phyloP scores from a whole-genome alignment of 2,113 vertebrate species.

The Phalacrocorax pelagicus region DNA sequence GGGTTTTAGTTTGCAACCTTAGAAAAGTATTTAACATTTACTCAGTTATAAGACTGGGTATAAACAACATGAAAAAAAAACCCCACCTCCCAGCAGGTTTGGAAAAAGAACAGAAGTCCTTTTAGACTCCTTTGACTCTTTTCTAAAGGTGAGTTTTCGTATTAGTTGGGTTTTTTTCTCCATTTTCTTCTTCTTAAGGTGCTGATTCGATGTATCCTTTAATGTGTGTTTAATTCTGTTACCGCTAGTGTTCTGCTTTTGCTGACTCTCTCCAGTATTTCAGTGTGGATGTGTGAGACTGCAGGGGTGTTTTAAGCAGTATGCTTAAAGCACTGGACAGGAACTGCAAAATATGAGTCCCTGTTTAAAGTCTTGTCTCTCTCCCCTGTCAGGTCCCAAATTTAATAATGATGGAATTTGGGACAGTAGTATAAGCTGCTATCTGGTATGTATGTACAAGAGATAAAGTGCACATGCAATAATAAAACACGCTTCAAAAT shows the following conservation, averaged over 20 bases:
- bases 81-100: neutral
- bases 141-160: neutral
- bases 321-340: neutral
- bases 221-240: neutral
- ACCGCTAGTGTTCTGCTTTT: neutral
- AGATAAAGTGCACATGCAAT: slow-evolving; percentile 4
- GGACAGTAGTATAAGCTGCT: neutral
- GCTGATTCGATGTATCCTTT: neutral
- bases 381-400: neutral
- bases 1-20: neutral
- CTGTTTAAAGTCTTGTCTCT: neutral
- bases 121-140: neutral
- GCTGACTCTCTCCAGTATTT: neutral
- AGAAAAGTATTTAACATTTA: neutral
- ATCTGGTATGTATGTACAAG: neutral
- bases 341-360: neutral
- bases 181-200: neutral
- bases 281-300: neutral
- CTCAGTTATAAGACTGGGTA: neutral
- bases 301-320: neutral
- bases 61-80: neutral
- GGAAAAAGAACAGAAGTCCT: neutral
- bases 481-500: neutral
- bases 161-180: neutral
- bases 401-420: slow-evolving; percentile 21